Base-by-base conservation (phyloP, 2,888 invertebrate genomes). In the Oligia latruncula region DNA sequence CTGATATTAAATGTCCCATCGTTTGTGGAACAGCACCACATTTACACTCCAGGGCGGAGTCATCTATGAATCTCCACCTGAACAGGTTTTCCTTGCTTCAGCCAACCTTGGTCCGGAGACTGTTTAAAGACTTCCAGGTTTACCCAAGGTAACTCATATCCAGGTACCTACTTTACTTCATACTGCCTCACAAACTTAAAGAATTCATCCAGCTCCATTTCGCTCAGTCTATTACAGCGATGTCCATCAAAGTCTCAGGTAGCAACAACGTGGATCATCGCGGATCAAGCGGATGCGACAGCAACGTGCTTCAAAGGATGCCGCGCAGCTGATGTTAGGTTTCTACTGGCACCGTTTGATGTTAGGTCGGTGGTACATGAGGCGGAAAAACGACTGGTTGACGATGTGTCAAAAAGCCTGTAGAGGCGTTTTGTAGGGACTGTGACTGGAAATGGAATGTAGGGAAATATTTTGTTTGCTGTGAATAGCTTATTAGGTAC, bases 241-340 rank as follows among this genome's bases (percentile, higher is more conserved):
- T 72, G 66, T 71, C 55, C 60, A 80, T 87, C 65, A 77, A 81
- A 84, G 64, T 60, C 67, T 68, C 74, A 67, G 66, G 67, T 60
- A 65, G 64, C 67, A 74, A 72, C 84, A 73, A 72, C 52, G 55
- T 62, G 64, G 49, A 75, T 75, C 43, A 43, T 64, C 55, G 17
- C 49, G 73, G 58, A 80, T 78, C 68, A 52, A 62, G 13, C 4
- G 15, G 15, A 55, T 29, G 58, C n/a, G 78, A 68, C 67, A 60
- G 64, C 9, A 55, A 43, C 40, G n/a, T 23, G 35, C 55, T 62
- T 82, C 86, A 83, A 86, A 84, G 87, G 75, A 75, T 66, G 65
- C 68, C n/a, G 64, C n/a, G 71, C 80, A 23, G 17, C 64, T 71
- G 70, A 67, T 71, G 71, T 73, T 65, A 66, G 40, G 73, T 79